phyloP scores from a whole-genome alignment of 1,140 invertebrate genomes.

The Heliconius himera region DNA sequence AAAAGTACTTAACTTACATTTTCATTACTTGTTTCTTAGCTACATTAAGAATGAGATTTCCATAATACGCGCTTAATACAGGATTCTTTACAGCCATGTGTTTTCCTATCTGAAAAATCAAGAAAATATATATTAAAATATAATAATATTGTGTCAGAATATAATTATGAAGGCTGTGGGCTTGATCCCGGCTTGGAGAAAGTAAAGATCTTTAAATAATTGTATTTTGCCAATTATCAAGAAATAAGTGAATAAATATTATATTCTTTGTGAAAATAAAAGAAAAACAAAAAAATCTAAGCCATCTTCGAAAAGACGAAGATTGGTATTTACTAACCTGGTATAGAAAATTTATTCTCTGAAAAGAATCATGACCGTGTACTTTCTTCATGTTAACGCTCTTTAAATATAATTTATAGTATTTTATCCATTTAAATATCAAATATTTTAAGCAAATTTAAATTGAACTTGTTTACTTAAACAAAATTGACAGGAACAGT shows the following conservation, averaged over 20 bases:
- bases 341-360: constrained; percentile 83
- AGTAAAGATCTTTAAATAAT: too few species aligned
- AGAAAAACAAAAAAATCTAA: not conserved
- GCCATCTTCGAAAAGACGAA: not conserved
- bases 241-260: too few species aligned
- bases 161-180: too few species aligned
- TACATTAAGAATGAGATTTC: constrained; percentile 78
- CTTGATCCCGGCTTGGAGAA: too few species aligned
- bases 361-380: constrained; percentile 81
- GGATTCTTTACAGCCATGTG: constrained; percentile 67
- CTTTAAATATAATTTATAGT: not conserved
- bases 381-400: constrained; percentile 60
- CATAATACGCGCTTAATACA: constrained; percentile 75
- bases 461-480: not conserved
- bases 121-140: not conserved
- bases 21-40: constrained; percentile 82
- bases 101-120: constrained; percentile 77
- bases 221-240: too few species aligned
- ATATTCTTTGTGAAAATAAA: not conserved
- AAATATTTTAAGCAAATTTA: too few species aligned
- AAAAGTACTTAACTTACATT: constrained; percentile 71
- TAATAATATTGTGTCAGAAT: not conserved
- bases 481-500: not conserved
- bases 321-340: constrained; percentile 62
- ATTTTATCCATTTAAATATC: not conserved